Percentiles rank a stretch among this genome's conserved stretches.
These are phyloP conservation scores for Acrobasis consociella DNA, from an alignment of 2,888 invertebrate genomes.

Conservation along the genomic window DNA sequence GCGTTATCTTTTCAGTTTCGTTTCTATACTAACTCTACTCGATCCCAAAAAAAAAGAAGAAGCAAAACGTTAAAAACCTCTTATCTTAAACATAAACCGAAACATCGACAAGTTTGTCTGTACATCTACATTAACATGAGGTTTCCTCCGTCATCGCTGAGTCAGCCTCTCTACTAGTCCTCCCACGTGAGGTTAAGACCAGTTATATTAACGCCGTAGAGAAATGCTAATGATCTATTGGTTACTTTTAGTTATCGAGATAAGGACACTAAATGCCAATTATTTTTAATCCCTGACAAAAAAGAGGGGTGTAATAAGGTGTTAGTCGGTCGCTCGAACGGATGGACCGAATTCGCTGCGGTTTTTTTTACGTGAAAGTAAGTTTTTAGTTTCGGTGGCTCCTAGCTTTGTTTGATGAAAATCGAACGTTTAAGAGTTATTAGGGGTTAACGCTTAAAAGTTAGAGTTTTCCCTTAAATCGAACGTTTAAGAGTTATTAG, in stretches of 20 bases:
- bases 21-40: too few species aligned
- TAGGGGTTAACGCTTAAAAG: too few species aligned
- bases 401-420: too few species aligned
- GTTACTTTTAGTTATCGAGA: neutral
- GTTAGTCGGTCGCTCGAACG: too few species aligned
- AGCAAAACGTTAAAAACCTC: neutral
- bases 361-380: too few species aligned
- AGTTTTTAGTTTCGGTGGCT: too few species aligned
- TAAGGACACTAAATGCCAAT: neutral
- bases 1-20: too few species aligned
- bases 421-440: too few species aligned
- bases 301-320: too few species aligned
- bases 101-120: constrained; percentile 2
- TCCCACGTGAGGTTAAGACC: constrained; percentile 3
- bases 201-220: constrained; percentile 5
- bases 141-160: neutral
- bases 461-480: too few species aligned
- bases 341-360: too few species aligned
- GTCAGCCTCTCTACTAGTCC: constrained; percentile 4
- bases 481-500: too few species aligned
- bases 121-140: constrained; percentile 8
- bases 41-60: neutral
- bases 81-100: constrained; percentile 3
- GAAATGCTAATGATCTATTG: neutral
- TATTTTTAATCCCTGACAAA: neutral